Evolutionary conservation across 2,888 invertebrate species (phyloP).

Genomic region (Yponomeuta evonymella): DNA sequence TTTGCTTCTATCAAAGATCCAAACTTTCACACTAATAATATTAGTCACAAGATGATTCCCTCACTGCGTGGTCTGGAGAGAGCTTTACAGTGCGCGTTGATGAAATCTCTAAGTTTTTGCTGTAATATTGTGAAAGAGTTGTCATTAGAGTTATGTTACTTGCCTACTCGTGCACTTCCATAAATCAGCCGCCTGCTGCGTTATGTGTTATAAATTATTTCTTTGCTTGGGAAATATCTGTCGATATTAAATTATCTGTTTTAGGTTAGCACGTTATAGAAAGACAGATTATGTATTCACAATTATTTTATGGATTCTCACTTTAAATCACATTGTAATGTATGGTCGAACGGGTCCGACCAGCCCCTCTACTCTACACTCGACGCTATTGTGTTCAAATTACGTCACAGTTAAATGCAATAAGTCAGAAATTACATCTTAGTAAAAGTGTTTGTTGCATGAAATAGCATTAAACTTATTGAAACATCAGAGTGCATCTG

Average conservation of each 20-base stretch:
- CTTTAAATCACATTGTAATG: too few species aligned
- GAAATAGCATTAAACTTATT: too few species aligned
- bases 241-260: not conserved
- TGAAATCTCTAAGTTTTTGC: conserved; percentile 13
- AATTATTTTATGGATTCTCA: too few species aligned
- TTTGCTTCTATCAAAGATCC: too few species aligned
- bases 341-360: too few species aligned
- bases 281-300: not conserved
- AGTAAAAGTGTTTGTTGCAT: too few species aligned
- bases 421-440: too few species aligned
- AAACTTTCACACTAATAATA: too few species aligned
- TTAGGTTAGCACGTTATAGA: not conserved
- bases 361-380: too few species aligned
- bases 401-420: too few species aligned
- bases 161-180: not conserved
- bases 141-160: conserved; percentile 11
- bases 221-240: not conserved
- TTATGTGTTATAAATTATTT: conserved; percentile 1
- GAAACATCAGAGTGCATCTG: too few species aligned
- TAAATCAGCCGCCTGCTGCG: not conserved
- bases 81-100: conserved; percentile 5
- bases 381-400: too few species aligned
- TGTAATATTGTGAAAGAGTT: conserved; percentile 12
- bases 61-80: not conserved
- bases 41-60: not conserved